Base-by-base conservation (phyloP, 1,140 invertebrate genomes). In the Drosophila biarmipes region DNA sequence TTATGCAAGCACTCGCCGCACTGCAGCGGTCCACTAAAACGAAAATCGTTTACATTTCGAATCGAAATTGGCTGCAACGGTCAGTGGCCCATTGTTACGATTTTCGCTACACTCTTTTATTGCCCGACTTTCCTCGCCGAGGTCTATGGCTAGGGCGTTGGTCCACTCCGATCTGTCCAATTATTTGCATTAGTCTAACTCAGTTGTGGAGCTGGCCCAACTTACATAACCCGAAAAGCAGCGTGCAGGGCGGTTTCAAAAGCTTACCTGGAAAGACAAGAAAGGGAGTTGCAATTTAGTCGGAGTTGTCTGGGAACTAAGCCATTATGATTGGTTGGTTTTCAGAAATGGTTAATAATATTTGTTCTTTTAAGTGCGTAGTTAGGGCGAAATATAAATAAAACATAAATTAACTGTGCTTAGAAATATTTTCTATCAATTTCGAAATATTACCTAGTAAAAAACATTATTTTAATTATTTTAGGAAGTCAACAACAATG, bases 201-300 rank as follows among this genome's bases (percentile, higher is more conserved):
- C 45, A 37, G 31, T 61, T 73, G 19, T 31, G 57, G 49, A 63
- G 45, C 46, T 72, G 34, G 51, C 17, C 58, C 73, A 57, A 76
- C 80, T 87, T 87, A 82, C 78, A 74, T 85, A 85, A 84, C 48
- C 72, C 54, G 4, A 43, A 27, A 52, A 54, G 29, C 35, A 59
- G 56, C 38, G 49, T 54, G 57, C 46, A 40, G 31, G 21, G 43
- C 38, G 34, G 54, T 40, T 59, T 46, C 35, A 75, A 45, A 46
- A 74, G 77, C 82, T 87, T 82, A 86, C 82, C 84, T 86, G 78
- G 15, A 81, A 67, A 38, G 58, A 73, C 49, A 79, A 74, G 40
- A 59, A 73, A 15, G 27, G 48, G 49, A 38, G 19, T 27, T 21
- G 10, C 6, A n/a, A 53, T 53, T 74, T 57, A 75, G 31, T 35